These are phyloP conservation scores for Panthera leo DNA, from an alignment of 2,113 vertebrate genomes.

Conservation along the genomic window DNA sequence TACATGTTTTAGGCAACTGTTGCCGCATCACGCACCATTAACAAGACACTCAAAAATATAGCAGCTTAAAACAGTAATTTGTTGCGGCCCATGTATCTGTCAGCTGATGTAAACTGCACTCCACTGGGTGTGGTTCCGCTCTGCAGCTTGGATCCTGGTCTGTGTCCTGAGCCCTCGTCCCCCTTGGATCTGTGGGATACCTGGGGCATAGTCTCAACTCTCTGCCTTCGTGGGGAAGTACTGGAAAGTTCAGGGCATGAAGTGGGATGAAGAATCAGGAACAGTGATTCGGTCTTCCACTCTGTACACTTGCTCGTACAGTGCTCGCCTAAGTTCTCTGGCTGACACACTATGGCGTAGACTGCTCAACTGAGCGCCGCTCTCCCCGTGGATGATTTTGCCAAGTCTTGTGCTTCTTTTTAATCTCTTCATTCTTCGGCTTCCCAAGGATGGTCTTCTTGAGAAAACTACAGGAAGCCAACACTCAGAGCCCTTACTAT, in stretches of 20 bases:
- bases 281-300: too few species aligned
- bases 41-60: neutral
- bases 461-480: neutral
- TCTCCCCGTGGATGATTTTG: neutral
- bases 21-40: neutral
- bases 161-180: neutral
- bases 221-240: neutral
- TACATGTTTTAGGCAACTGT: neutral
- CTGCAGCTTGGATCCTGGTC: neutral
- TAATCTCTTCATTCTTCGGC: neutral
- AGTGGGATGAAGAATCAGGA: neutral
- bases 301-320: too few species aligned
- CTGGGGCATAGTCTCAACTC: neutral
- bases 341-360: neutral
- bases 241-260: neutral
- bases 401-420: neutral
- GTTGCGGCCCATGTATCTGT: accelerated
- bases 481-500: neutral
- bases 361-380: accelerated
- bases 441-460: neutral
- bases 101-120: neutral
- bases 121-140: neutral
- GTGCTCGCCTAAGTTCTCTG: neutral
- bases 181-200: accelerated
- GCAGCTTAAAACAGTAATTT: neutral